Evolutionary conservation across 2,888 invertebrate species (phyloP).

Genomic region (Drosophila helvetica): DNA sequence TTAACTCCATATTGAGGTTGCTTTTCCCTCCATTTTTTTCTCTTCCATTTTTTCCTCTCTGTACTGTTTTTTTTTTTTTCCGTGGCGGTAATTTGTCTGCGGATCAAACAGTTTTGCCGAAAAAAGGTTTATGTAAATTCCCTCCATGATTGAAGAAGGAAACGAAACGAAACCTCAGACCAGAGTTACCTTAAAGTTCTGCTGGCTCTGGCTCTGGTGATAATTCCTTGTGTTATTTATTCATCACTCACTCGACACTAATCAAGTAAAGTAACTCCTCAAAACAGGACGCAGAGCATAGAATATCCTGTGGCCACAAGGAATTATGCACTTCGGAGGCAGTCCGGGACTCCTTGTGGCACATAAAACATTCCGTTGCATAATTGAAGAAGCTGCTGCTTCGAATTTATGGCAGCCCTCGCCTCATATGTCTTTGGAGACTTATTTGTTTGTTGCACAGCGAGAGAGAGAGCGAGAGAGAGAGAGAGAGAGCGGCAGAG

Average conservation of each 20-base stretch:
- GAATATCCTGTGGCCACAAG: slow-evolving; percentile 59
- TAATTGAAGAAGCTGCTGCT: slow-evolving; percentile 78
- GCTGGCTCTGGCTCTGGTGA: slow-evolving; percentile 26
- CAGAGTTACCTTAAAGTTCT: slow-evolving; percentile 11
- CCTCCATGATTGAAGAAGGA: slow-evolving; percentile 4
- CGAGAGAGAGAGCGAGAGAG: not conserved
- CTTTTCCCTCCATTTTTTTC: slow-evolving; percentile 13
- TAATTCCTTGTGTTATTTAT: slow-evolving; percentile 66
- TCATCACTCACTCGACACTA: slow-evolving; percentile 75
- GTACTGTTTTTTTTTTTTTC: slow-evolving; percentile 10
- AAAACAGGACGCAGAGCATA: slow-evolving; percentile 15
- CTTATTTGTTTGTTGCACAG: slow-evolving; percentile 53
- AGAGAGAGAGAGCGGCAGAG: slow-evolving; percentile 1
- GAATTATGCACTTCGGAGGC: slow-evolving; percentile 64
- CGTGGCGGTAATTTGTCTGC: slow-evolving; percentile 57
- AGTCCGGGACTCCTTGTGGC: slow-evolving; percentile 28
- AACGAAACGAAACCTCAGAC: slow-evolving; percentile 22
- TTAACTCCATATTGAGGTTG: slow-evolving; percentile 34
- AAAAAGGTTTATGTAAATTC: slow-evolving; percentile 54
- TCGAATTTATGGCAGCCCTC: slow-evolving; percentile 73
- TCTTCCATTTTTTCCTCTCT: slow-evolving; percentile 2
- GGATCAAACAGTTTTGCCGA: slow-evolving; percentile 62
- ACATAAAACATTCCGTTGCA: slow-evolving; percentile 81
- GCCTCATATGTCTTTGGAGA: slow-evolving; percentile 73
- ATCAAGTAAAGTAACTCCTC: slow-evolving; percentile 71